Conservation (phyloP, 2,888 invertebrate species). For the Tiliacea citrago region DNA sequence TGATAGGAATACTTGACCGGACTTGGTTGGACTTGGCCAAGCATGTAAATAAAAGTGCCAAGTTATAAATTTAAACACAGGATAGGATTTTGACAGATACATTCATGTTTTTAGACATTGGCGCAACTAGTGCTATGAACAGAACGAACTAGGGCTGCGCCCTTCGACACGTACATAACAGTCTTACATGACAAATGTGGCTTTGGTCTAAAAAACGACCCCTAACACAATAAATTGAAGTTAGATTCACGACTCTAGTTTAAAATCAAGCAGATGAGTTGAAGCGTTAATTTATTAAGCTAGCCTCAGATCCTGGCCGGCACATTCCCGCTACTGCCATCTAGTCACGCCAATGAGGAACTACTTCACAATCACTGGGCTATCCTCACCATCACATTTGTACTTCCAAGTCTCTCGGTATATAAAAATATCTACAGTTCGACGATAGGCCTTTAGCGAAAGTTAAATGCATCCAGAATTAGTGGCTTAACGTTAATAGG, state of each 20-base stretch:
- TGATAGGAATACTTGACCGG: conserved; percentile 35
- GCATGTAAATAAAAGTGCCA: conserved; percentile 17
- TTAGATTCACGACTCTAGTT: conserved; percentile 33
- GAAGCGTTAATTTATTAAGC: conserved; percentile 19
- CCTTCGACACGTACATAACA: conserved; percentile 15
- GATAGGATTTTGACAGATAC: conserved; percentile 55
- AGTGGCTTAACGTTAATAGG: conserved; percentile 62
- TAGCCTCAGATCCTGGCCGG: conserved; percentile 2
- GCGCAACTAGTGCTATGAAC: conserved; percentile 58
- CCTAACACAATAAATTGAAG: conserved; percentile 46
- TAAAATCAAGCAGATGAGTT: conserved; percentile 19
- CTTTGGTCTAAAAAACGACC: conserved; percentile 53
- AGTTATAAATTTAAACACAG: conserved; percentile 12
- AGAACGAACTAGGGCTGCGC: conserved; percentile 31
- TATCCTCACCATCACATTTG: conserved; percentile 70
- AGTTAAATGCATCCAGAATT: conserved; percentile 83
- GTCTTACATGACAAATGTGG: conserved; percentile 4
- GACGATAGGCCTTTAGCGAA: conserved; percentile 82
- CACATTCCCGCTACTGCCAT: conserved; percentile 43
- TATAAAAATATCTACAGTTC: conserved; percentile 80
- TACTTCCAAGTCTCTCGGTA: conserved; percentile 74
- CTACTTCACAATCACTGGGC: conserved; percentile 59
- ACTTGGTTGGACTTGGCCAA: conserved; percentile 47
- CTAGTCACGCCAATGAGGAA: conserved; percentile 63
- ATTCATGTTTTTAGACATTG: conserved; percentile 41